Conservation (phyloP, 2,888 invertebrate species). For the Chalcosyrphus nemorum region DNA sequence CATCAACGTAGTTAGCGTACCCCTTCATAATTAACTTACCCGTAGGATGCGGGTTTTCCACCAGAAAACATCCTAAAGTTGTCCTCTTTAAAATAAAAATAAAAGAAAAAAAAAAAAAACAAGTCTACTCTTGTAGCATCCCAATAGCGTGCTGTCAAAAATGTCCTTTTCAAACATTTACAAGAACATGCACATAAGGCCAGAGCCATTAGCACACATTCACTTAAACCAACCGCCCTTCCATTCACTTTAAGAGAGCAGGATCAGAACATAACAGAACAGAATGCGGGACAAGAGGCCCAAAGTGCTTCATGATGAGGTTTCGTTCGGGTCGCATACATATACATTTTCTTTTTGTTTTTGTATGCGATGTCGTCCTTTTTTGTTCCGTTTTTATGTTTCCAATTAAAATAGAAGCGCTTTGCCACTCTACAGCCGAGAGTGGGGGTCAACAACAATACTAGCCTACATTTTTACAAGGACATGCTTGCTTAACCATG, state of each 20-base stretch:
- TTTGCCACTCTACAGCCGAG: conserved; percentile 12
- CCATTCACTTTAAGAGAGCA: background rate
- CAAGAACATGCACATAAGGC: conserved; percentile 28
- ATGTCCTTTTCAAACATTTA: conserved; percentile 57
- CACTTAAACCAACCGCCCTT: conserved; percentile 33
- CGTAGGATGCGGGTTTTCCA: conserved; percentile 41
- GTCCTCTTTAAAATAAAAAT: too few species aligned
- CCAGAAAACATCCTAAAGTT: background rate
- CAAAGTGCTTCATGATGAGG: conserved; percentile 63
- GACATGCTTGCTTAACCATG: conserved; percentile 40
- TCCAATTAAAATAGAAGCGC: conserved; percentile 63
- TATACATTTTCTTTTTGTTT: conserved; percentile 36
- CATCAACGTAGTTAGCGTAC: conserved; percentile 26
- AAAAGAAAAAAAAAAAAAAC: too few species aligned
- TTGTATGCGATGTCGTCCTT: conserved; percentile 21
- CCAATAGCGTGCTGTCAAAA: conserved; percentile 31
- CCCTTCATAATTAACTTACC: conserved; percentile 65
- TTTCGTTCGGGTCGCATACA: conserved; percentile 38
- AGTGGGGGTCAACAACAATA: conserved; percentile 60
- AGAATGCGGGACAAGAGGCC: conserved; percentile 47
- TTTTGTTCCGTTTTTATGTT: conserved; percentile 48
- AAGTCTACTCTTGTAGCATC: background rate
- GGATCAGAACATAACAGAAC: conserved; percentile 14
- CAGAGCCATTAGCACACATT: conserved; percentile 59
- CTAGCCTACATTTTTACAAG: conserved; percentile 61